Conservation (phyloP, 2,888 invertebrate species). For the Synergus gifuensis region DNA sequence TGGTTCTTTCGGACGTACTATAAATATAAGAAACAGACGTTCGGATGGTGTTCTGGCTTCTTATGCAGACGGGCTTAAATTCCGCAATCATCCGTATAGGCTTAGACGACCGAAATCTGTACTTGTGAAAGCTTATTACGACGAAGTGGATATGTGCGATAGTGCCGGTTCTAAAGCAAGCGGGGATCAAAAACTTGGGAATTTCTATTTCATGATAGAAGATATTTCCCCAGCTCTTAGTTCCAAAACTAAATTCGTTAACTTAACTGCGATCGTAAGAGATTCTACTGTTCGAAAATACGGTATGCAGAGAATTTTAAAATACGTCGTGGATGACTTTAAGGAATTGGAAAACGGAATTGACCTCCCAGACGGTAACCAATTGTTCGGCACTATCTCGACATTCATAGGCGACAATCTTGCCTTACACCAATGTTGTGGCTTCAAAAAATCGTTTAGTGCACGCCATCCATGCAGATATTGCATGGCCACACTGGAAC, state of each 20-base stretch:
- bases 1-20: not conserved
- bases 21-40: not conserved
- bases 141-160: not conserved
- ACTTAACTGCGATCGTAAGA: not conserved
- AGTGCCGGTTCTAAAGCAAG: conserved; percentile 18
- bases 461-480: conserved; percentile 32
- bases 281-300: not conserved
- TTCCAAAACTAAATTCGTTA: conserved; percentile 4
- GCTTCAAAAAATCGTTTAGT: conserved; percentile 36
- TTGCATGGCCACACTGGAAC: conserved; percentile 26
- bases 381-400: not conserved
- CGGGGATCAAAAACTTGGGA: conserved; percentile 6
- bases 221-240: conserved; percentile 6
- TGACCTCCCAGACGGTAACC: not conserved
- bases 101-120: not conserved
- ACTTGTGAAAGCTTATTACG: not conserved
- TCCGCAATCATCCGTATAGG: not conserved
- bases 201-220: conserved; percentile 11
- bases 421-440: conserved; percentile 17
- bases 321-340: conserved; percentile 14
- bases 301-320: conserved; percentile 16
- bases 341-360: conserved; percentile 36
- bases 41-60: not conserved
- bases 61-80: not conserved
- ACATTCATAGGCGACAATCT: conserved; percentile 29